Base-by-base conservation (phyloP, 53 echinoderm and acorn worm species). In the Arbacia lixula region DNA sequence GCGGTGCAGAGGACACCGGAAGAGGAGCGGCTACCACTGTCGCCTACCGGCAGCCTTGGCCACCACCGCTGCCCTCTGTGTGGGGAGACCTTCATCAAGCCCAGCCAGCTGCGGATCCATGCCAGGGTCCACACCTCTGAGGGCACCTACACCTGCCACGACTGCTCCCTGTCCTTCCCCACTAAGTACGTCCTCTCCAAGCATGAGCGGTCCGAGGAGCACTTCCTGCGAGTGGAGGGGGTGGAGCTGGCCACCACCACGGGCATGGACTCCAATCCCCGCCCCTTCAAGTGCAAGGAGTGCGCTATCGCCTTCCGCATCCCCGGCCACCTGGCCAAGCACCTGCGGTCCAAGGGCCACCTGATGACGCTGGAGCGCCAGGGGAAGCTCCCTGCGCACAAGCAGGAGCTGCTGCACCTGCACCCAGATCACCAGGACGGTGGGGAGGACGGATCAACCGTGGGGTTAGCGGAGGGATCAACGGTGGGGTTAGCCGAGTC, bases 221-320 rank as follows among this genome's bases (percentile, higher is more conserved):
- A 99, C 61, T 91, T 99, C 17, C 88, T 93, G 26, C 92, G 92
- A 40, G 94, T 99, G 19, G 99, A 99, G 39, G 99, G 92, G 52
- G 99, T 99, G 0, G 94, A 99, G 68, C 88, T 99, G 17, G 90
- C 94, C 12, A 89, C 92, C 4, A 72, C 91, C 17, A 88, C 90
- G n/a, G 85, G 88, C 32, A 49, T 65, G 36, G 93, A 95, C 54
- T 82, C 87, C 16, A 92, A 99, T 49, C 99, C 99, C 2, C 83
- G 99, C 26, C 99, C 99, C 11, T 99, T 99, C 86, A 99, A 99
- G 82, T 99, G 99, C 71, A 99, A 99, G 62, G 94, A 94, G 52
- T 99, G 99, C 76, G 85, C 89, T 36, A 99, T 99, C 27, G 99
- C 99, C 29, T 99, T 99, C 83, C 81, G 99, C 27, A 99, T 99